These are phyloP conservation scores for Rhadina sibilatrix DNA, from an alignment of 2,113 vertebrate genomes.

Conservation along the genomic window DNA sequence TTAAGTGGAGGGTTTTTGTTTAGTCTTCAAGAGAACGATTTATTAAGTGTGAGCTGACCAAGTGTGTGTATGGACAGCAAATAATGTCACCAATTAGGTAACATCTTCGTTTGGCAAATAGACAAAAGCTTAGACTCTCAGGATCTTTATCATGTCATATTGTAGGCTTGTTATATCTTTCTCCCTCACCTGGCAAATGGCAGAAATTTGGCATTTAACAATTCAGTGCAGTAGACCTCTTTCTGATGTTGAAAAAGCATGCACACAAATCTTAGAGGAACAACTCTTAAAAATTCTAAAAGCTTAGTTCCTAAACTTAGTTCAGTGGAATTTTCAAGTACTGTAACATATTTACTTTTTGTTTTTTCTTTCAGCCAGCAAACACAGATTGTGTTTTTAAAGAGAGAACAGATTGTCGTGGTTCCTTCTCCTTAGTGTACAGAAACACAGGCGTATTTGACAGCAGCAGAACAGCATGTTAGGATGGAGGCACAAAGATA, in stretches of 20 bases:
- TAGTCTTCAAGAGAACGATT: background rate
- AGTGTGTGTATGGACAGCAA: background rate
- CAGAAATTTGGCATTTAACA: background rate
- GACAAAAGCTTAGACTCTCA: background rate
- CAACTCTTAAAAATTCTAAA: background rate
- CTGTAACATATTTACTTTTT: conserved; percentile 65
- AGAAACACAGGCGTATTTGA: conserved; percentile 51
- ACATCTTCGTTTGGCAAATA: background rate
- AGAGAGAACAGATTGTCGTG: conserved; percentile 65
- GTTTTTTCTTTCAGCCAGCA: conserved; percentile 49
- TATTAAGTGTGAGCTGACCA: background rate
- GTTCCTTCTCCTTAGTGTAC: conserved; percentile 44
- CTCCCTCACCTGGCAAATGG: background rate
- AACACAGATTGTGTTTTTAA: conserved; percentile 76
- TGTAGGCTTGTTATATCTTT: background rate
- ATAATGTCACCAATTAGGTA: background rate
- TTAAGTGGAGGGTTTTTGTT: background rate
- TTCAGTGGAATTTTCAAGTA: conserved; percentile 58
- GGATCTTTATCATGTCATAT: background rate
- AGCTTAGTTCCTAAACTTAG: background rate
- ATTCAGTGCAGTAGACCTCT: background rate
- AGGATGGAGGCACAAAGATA: background rate
- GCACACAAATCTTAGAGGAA: background rate
- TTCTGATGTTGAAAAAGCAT: background rate
- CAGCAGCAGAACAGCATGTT: background rate